Conservation (phyloP, 2,113 vertebrate genomes). For the Dasypus novemcinctus region DNA sequence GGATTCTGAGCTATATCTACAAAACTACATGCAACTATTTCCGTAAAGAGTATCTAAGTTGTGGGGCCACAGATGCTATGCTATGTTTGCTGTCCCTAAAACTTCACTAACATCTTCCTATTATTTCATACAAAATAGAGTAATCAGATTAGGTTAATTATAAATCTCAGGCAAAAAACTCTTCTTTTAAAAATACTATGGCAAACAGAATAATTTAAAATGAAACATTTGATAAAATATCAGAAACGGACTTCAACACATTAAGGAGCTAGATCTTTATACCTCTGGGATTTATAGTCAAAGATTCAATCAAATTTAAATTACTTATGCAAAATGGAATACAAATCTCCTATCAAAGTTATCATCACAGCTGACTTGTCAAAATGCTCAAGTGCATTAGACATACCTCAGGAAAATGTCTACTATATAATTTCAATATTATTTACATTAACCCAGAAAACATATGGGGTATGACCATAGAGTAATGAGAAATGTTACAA, state of each 20-base stretch:
- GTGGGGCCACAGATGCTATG: background rate
- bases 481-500: background rate
- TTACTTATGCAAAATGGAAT: slow-evolving; percentile 59
- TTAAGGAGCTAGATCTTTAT: slow-evolving; percentile 44
- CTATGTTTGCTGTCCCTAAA: background rate
- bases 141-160: slow-evolving; percentile 54
- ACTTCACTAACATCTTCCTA: background rate
- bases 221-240: slow-evolving; percentile 57
- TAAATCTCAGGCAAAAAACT: slow-evolving; percentile 45
- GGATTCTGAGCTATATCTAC: background rate
- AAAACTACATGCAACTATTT: background rate
- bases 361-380: slow-evolving; percentile 56
- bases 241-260: slow-evolving; percentile 50
- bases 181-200: slow-evolving; percentile 50
- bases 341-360: slow-evolving; percentile 59
- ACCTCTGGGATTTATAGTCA: slow-evolving; percentile 55
- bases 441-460: background rate
- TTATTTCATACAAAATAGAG: background rate
- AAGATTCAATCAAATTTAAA: slow-evolving; percentile 68
- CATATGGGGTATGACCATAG: background rate
- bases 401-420: slow-evolving; percentile 11
- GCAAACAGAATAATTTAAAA: slow-evolving; percentile 47
- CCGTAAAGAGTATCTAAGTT: background rate
- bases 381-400: slow-evolving; percentile 49
- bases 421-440: background rate